phyloP scores from a whole-genome alignment of 2,113 vertebrate species.

The Tinamus guttatus region DNA sequence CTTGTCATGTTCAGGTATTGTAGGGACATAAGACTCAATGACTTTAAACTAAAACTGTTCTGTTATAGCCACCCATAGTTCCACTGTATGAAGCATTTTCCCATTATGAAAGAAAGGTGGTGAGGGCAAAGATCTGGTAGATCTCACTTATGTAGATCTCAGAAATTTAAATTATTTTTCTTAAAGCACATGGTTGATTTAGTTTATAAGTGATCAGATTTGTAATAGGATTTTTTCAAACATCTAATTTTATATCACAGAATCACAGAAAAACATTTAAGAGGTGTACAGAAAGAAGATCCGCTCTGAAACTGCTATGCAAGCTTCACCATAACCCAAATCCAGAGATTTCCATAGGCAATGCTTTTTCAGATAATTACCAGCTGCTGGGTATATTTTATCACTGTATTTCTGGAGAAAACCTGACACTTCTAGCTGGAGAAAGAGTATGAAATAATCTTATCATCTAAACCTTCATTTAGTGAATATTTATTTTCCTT shows the following conservation, averaged over 20 bases:
- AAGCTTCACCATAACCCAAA: background rate
- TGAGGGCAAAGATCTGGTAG: background rate
- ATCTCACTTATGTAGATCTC: background rate
- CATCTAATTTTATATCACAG: background rate
- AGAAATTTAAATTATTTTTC: background rate
- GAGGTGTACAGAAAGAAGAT: background rate
- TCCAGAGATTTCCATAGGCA: background rate
- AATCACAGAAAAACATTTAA: background rate
- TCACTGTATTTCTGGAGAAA: background rate
- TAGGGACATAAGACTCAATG: background rate
- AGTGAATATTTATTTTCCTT: background rate
- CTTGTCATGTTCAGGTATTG: background rate
- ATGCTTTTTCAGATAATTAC: background rate
- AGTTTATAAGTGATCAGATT: background rate
- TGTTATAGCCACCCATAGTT: background rate
- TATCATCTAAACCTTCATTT: background rate
- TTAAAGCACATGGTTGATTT: background rate
- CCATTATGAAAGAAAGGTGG: background rate
- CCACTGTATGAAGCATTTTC: background rate
- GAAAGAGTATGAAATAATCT: background rate
- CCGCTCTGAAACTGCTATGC: background rate
- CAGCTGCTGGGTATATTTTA: background rate
- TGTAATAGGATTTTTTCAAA: background rate
- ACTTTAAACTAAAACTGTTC: background rate
- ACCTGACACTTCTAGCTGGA: background rate